Conservation (phyloP, 2,797 vertebrate species). For the Avahi laniger region DNA sequence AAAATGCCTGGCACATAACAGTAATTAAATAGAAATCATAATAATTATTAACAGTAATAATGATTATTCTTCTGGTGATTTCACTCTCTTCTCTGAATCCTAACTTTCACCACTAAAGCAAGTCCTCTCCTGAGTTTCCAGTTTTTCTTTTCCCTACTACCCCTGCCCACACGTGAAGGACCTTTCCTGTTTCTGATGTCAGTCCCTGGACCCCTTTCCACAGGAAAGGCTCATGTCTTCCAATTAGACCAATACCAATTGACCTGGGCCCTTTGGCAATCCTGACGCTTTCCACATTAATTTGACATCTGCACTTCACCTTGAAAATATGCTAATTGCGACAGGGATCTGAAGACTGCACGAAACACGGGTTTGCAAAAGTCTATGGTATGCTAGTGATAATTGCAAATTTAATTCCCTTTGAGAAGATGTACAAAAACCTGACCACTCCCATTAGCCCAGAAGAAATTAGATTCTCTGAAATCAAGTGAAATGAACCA, state of each 20-base stretch:
- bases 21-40: not conserved
- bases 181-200: constrained; percentile 50
- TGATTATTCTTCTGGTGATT: not conserved
- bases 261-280: constrained; percentile 56
- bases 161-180: not conserved
- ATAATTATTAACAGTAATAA: not conserved
- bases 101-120: not conserved
- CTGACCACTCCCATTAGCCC: constrained; percentile 73
- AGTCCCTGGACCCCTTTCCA: constrained; percentile 48
- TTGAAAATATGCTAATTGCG: constrained; percentile 79
- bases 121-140: not conserved
- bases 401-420: constrained; percentile 79
- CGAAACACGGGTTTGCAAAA: constrained; percentile 55
- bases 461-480: constrained; percentile 76
- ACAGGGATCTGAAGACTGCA: constrained; percentile 68
- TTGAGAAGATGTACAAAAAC: constrained; percentile 73
- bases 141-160: not conserved
- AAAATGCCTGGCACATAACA: not conserved
- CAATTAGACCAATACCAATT: constrained; percentile 70
- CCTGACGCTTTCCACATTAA: constrained; percentile 58
- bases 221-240: constrained; percentile 60
- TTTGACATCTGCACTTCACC: constrained; percentile 76
- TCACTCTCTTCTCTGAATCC: not conserved
- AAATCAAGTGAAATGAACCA: constrained; percentile 70
- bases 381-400: constrained; percentile 56